Percentiles rank a stretch among this genome's conserved stretches.
Evolutionary conservation across 2,888 invertebrate species (phyloP).

Genomic region (Netelia virgata): DNA sequence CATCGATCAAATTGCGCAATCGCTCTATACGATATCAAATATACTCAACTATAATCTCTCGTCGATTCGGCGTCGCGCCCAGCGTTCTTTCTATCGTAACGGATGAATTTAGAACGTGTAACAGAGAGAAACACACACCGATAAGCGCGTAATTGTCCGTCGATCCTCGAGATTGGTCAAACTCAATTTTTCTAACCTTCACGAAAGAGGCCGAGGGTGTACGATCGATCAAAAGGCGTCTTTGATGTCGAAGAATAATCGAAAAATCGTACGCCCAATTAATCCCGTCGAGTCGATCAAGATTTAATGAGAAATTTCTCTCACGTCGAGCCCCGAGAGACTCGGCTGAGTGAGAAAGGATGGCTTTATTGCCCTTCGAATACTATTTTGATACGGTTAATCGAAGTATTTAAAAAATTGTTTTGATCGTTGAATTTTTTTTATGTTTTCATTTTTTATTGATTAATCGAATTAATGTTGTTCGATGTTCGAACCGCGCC

Average conservation of each 20-base stretch:
- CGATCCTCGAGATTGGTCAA: neutral
- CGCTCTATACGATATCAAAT: neutral
- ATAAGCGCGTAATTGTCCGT: no score
- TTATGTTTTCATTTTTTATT: neutral
- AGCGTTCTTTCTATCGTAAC: neutral
- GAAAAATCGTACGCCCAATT: neutral
- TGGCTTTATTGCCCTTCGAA: no score
- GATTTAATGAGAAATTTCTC: neutral
- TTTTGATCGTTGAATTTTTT: neutral
- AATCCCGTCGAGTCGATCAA: constrained; percentile 14
- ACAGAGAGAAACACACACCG: no score
- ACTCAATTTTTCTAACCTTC: neutral
- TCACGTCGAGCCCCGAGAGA: no score
- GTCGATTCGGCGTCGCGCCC: neutral
- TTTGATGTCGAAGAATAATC: neutral
- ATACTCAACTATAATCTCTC: neutral
- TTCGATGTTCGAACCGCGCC: constrained; percentile 3
- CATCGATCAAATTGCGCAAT: constrained; percentile 55
- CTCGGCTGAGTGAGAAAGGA: no score
- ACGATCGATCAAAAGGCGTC: constrained; percentile 4
- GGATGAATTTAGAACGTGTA: neutral
- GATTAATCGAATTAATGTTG: neutral
- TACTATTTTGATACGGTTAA: neutral
- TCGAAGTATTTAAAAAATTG: neutral
- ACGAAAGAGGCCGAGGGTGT: neutral